Conservation (phyloP, 2,113 vertebrate genomes). For the Speoplatyrhinus poulsoni region DNA sequence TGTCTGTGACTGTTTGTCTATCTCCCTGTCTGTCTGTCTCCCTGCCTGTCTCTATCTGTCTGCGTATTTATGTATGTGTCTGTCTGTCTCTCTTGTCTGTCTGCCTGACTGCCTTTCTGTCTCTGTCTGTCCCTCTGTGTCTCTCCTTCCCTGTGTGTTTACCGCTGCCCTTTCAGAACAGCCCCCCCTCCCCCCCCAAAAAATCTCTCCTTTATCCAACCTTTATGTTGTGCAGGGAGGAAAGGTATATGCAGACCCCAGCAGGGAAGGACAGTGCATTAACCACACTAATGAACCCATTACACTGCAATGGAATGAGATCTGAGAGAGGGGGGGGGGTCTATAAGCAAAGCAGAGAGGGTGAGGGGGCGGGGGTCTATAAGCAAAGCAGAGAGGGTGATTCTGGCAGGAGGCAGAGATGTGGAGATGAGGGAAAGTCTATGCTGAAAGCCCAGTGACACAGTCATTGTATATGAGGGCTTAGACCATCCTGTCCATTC, state of each 20-base stretch:
- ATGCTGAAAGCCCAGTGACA: slow-evolving; percentile 40
- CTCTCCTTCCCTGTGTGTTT: background rate
- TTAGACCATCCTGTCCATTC: slow-evolving; percentile 34
- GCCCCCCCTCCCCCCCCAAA: slow-evolving; percentile 14
- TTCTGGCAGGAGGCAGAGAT: background rate
- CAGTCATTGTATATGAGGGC: slow-evolving; percentile 12
- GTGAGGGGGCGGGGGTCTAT: background rate
- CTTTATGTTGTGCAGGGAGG: slow-evolving; percentile 16
- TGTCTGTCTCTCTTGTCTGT: slow-evolving; percentile 1
- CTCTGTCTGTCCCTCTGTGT: slow-evolving; percentile 4
- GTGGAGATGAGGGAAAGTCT: slow-evolving; percentile 22
- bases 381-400: background rate
- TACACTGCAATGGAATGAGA: slow-evolving; percentile 53
- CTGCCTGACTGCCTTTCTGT: background rate
- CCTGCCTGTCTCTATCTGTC: no score
- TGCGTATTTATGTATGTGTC: no score
- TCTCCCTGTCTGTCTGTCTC: no score
- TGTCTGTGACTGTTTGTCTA: no score
- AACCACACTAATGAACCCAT: slow-evolving; percentile 71
- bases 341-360: background rate
- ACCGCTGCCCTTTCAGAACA: slow-evolving; percentile 36
- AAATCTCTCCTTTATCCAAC: background rate
- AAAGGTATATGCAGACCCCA: slow-evolving; percentile 53
- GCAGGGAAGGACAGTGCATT: slow-evolving; percentile 65
- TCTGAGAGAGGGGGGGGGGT: slow-evolving; percentile 24